phyloP scores from a whole-genome alignment of 1,140 invertebrate genomes.

The Platyura marginata region DNA sequence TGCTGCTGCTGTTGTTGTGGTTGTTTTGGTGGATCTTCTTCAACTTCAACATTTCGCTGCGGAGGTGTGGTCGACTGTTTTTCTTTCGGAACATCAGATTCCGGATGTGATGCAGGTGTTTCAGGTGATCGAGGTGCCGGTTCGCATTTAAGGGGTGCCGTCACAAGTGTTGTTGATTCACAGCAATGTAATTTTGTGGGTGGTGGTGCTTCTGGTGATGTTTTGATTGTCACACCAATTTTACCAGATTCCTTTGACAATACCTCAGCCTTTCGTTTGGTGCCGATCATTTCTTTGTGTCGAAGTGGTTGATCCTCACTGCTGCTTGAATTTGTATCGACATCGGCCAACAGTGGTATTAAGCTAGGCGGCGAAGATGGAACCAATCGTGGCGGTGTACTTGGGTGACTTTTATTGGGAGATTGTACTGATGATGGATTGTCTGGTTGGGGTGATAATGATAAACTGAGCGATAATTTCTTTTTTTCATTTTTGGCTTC shows the following conservation, averaged over 20 bases:
- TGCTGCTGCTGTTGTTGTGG: too few relatives aligned
- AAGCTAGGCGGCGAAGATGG: conserved; percentile 11
- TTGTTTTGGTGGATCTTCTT: too few relatives aligned
- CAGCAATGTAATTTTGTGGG: conserved; percentile 25
- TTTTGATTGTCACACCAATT: conserved; percentile 74
- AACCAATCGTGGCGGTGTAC: not conserved
- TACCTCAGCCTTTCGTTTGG: conserved; percentile 70
- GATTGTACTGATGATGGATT: not conserved
- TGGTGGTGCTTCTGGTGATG: conserved; percentile 41
- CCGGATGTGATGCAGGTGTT: conserved; percentile 18
- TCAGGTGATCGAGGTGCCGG: conserved; percentile 21
- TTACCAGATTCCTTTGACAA: conserved; percentile 68
- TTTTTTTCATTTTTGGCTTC: too few relatives aligned
- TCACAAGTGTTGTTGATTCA: conserved; percentile 17
- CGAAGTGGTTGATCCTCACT: conserved; percentile 21
- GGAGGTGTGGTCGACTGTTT: not conserved
- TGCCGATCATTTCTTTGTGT: conserved; percentile 9
- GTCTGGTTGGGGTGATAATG: conserved; percentile 2
- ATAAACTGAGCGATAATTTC: too few relatives aligned
- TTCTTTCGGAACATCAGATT: conserved; percentile 9
- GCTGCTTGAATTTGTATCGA: conserved; percentile 20
- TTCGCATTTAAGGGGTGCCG: conserved; percentile 19
- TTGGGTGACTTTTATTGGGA: not conserved
- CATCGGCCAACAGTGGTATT: conserved; percentile 7
- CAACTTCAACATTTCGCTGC: too few relatives aligned